Conservation (phyloP, 1,140 invertebrate genomes). For the Bursaphelenchus mucronatus region DNA sequence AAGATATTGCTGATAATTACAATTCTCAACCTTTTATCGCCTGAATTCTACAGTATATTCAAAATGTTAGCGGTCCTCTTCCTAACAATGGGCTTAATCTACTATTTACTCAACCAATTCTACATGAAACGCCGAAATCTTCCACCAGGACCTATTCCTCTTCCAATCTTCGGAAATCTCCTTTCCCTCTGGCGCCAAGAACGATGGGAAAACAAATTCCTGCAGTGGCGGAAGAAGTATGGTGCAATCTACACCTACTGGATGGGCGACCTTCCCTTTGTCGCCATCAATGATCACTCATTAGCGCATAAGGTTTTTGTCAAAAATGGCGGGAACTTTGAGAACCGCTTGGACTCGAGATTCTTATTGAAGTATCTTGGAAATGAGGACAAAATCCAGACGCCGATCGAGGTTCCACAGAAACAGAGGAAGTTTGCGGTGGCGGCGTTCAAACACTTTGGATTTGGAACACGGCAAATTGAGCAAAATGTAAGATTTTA, state of each 20-base stretch:
- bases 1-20: too few relatives aligned
- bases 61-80: too few relatives aligned
- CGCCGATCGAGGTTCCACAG: conserved; percentile 28
- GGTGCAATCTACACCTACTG: conserved; percentile 25
- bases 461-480: conserved; percentile 14
- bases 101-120: conserved; percentile 13
- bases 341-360: too few relatives aligned
- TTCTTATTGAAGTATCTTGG: too few relatives aligned
- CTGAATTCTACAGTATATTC: too few relatives aligned
- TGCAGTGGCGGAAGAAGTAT: conserved; percentile 5
- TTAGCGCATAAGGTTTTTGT: conserved; percentile 21
- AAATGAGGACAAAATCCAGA: neutral
- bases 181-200: conserved; percentile 1
- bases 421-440: conserved; percentile 29
- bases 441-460: conserved; percentile 30
- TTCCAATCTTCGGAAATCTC: conserved; percentile 11
- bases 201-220: conserved; percentile 8
- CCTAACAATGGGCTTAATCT: too few relatives aligned
- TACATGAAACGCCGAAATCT: conserved; percentile 13
- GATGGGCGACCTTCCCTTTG: conserved; percentile 22
- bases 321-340: conserved; percentile 20
- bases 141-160: conserved; percentile 15
- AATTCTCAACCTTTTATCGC: too few relatives aligned
- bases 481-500: too few relatives aligned
- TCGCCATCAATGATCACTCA: conserved; percentile 23